Evolutionary conservation across 2,888 invertebrate genomes (phyloP).

Genomic region (Mythimna pallens): DNA sequence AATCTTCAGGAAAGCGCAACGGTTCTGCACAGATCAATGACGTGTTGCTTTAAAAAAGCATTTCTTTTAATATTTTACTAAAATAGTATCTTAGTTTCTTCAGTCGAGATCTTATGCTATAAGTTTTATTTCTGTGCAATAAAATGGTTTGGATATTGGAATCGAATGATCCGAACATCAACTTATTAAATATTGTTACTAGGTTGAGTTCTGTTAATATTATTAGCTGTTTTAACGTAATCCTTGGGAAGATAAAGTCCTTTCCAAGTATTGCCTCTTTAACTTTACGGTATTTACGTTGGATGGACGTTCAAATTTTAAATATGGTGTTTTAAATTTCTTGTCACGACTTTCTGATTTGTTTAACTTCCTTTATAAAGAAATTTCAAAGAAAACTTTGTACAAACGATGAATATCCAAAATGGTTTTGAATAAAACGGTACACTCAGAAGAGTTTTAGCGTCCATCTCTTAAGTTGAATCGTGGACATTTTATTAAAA

Average conservation of each 20-base stretch:
- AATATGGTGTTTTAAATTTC: slow-evolving; percentile 31
- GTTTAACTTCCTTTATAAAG: slow-evolving; percentile 32
- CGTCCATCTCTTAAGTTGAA: slow-evolving; percentile 36
- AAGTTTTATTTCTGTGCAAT: neutral
- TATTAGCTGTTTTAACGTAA: neutral
- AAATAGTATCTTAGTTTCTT: slow-evolving; percentile 9
- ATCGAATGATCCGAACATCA: neutral
- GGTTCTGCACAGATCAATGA: slow-evolving; percentile 79
- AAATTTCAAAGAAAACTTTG: slow-evolving; percentile 29
- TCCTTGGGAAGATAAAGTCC: neutral
- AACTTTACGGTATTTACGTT: neutral
- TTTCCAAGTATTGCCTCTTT: neutral
- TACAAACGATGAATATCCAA: slow-evolving; percentile 42
- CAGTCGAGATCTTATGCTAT: neutral
- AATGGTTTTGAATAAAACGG: slow-evolving; percentile 38
- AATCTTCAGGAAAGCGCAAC: slow-evolving; percentile 83
- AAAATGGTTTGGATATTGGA: neutral
- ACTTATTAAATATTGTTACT: neutral
- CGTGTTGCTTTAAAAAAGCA: slow-evolving; percentile 54
- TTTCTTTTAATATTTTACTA: slow-evolving; percentile 18
- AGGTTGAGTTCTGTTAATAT: neutral
- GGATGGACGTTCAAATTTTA: slow-evolving; percentile 2
- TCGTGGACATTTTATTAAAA: slow-evolving; percentile 31
- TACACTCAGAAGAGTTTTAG: slow-evolving; percentile 42
- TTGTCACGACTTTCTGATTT: slow-evolving; percentile 42